Base-by-base conservation (phyloP, 2,113 vertebrate genomes). In the Apus apus region DNA sequence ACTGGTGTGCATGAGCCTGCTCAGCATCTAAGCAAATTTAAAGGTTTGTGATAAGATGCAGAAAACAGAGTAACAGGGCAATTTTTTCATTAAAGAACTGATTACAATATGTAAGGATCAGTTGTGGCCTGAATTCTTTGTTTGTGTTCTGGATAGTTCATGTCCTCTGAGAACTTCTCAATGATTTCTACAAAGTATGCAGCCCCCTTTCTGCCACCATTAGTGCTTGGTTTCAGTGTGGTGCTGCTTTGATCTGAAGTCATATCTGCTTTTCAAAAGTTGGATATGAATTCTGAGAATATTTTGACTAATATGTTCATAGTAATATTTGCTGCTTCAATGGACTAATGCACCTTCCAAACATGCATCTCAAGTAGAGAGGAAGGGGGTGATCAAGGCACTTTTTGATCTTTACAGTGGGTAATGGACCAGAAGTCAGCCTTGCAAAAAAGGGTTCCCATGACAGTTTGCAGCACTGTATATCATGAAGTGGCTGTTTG, bases 391-490 rank as follows among this genome's bases (percentile, higher is more conserved):
- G 66, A 9, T 67, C 9, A 36, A 84, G 43, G 27, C 11, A 5
- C 3, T 67, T 19, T 27, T 65, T 40, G 4, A 17, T 26, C 27
- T 72, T 62, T 0, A 0, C 21, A 40, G 21, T 6, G 13, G 27
- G 17, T 43, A 45, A 27, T 21, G n/a, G 66, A 36, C 9, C 13
- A 32, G 22, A 30, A 45, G 40, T 1, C 57, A 8, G 10, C 14
- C 32, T 58, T 57, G 4, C 15, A 34, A 60, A 85, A 89, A n/a
- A 16, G 19, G 2, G 3, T 27, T 87, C 16, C 23, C 2, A 1
- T 34, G 13, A 38, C 8, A 21, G 11, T 11, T 78, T 22, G 5
- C 5, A 23, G 51, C 19, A 6, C 13, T 83, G 26, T 0, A 0
- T 34, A 4, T 26, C 18, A 20, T 18, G 15, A 62, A 21, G 11